phyloP scores from a whole-genome alignment of 37 sponge, comb jelly and placozoan genomes.

The Aplysina aerophoba region DNA sequence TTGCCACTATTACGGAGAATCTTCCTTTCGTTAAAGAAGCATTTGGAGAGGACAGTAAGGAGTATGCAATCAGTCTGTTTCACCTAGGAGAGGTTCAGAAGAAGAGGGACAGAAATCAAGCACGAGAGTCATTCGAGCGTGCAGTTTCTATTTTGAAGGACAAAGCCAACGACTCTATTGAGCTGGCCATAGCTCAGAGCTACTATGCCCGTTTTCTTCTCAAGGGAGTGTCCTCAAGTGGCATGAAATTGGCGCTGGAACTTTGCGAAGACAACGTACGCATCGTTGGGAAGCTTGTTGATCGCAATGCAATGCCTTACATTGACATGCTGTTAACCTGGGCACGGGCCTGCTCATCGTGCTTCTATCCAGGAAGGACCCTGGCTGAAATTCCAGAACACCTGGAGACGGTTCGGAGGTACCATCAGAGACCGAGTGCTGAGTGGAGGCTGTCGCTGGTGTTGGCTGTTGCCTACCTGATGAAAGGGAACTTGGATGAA shows the following conservation, averaged over 20 bases:
- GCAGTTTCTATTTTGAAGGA: not conserved
- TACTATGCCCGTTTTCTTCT: slow-evolving; percentile 8
- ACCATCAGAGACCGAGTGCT: not conserved
- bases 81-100: not conserved
- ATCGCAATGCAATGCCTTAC: slow-evolving; percentile 6
- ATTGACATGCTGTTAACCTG: not conserved
- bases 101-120: not conserved
- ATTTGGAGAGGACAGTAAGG: not conserved
- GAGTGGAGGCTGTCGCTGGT: too few species aligned
- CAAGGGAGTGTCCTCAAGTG: not conserved
- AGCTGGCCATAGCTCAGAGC: not conserved
- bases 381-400: not conserved
- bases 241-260: not conserved
- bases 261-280: not conserved
- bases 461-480: too few species aligned
- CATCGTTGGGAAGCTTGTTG: not conserved
- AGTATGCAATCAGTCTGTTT: not conserved
- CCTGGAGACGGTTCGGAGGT: not conserved
- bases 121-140: not conserved
- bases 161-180: not conserved
- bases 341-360: not conserved
- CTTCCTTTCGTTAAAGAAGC: not conserved
- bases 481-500: too few species aligned
- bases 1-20: not conserved
- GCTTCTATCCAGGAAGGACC: not conserved